A percentile compares a stretch with the other conserved stretches of the same genome.
These are phyloP conservation scores for Andrena dorsata DNA, from an alignment of 2,888 invertebrate genomes.

Conservation along the genomic window DNA sequence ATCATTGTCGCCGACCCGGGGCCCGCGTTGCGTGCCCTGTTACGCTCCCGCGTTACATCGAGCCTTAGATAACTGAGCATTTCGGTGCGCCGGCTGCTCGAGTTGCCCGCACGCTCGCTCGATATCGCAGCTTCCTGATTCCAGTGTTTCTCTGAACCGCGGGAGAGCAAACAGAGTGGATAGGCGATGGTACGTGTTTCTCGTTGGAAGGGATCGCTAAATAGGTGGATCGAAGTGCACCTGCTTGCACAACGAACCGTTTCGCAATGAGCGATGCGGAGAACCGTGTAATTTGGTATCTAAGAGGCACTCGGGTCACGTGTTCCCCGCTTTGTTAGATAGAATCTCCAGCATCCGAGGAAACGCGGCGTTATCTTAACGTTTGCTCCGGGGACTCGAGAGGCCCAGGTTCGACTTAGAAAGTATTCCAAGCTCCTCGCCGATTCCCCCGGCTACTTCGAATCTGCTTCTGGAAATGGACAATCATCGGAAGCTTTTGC, in stretches of 20 bases:
- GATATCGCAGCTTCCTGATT: slow-evolving; percentile 50
- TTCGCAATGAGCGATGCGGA: slow-evolving; percentile 6
- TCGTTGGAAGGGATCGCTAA: slow-evolving; percentile 19
- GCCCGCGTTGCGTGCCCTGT: slow-evolving; percentile 34
- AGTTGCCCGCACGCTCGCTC: not conserved
- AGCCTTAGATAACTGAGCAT: slow-evolving; percentile 50
- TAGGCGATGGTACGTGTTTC: slow-evolving; percentile 24
- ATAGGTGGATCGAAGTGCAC: slow-evolving; percentile 9
- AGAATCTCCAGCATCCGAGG: not conserved
- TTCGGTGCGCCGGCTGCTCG: not conserved
- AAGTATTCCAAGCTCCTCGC: not conserved
- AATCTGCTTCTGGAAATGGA: not conserved
- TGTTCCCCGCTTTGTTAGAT: not conserved
- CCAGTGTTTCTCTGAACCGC: not conserved
- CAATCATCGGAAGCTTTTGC: too few species aligned
- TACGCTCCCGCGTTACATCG: slow-evolving; percentile 44
- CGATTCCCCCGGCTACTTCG: not conserved
- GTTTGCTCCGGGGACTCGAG: not conserved
- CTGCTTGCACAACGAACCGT: slow-evolving; percentile 9
- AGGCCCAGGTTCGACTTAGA: not conserved
- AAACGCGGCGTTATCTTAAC: not conserved
- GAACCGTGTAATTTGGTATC: slow-evolving; percentile 9
- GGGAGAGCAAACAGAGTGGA: not conserved
- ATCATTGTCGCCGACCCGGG: slow-evolving; percentile 32
- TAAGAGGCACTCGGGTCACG: not conserved